Evolutionary conservation across 1,140 invertebrate genomes (phyloP).

Genomic region (Brachionus koreanus): DNA sequence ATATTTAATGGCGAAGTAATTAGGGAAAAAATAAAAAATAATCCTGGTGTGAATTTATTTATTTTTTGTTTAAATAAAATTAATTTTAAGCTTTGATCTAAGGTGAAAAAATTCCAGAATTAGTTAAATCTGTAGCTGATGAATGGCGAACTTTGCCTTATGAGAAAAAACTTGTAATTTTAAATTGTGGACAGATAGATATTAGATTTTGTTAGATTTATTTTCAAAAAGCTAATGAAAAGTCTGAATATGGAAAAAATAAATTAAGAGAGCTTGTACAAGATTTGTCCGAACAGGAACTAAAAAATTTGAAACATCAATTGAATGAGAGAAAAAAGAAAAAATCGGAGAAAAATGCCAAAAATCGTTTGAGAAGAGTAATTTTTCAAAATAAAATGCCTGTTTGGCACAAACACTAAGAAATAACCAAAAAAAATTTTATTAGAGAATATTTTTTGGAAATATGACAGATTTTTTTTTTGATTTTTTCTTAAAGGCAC

Average conservation of each 20-base stretch:
- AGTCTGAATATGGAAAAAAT: neutral
- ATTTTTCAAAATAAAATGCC: no score
- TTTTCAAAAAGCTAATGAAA: conserved; percentile 3
- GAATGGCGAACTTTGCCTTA: neutral
- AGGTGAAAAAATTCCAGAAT: neutral
- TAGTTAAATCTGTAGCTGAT: neutral
- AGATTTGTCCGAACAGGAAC: neutral
- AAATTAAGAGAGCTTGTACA: neutral
- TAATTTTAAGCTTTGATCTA: neutral
- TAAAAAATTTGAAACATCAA: neutral
- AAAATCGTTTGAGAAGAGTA: neutral
- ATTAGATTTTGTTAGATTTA: neutral
- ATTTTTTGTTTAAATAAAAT: neutral
- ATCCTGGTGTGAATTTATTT: neutral
- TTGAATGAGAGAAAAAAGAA: neutral
- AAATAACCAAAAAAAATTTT: no score
- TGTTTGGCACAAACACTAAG: no score
- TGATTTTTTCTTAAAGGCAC: no score
- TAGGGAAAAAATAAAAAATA: neutral
- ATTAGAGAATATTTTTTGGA: no score
- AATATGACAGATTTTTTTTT: no score
- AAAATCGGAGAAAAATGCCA: neutral
- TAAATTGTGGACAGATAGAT: neutral
- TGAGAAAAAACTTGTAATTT: neutral
- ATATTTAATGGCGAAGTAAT: neutral